Evolutionary conservation across 2,888 invertebrate genomes (phyloP), one percentile per base, ranked within the genome.

Genomic region (Aleiodes leptofemur): DNA sequence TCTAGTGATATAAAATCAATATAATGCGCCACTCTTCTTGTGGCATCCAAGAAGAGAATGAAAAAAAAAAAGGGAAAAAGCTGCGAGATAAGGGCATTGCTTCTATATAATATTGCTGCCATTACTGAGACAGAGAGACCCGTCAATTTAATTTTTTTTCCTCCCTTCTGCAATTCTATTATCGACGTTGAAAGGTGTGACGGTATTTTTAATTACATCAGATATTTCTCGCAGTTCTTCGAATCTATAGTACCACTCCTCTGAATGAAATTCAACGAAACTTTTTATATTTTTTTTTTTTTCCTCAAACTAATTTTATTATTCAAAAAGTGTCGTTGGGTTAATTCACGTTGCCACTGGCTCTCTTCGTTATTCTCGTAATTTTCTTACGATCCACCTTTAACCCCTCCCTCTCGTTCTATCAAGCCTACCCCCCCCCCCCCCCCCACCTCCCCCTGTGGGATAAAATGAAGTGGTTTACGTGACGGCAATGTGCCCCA

Each of bases 191-290:
- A 34, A 81, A 81, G 76, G 76, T 83, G 85, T 86, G 85, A 85
- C 81, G 84, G 84, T 82, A 85, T 86, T 85, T 86, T 85, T 85
- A 83, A 86, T 85, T 85, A 84, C 83, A 80, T 74, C 31, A 76
- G 79, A 82, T 29, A 16, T 50, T 57, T 69, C 23, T 5, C 16
- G 8, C n/a, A 11, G 57, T 38, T 48, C 48, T 13, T 16, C 23
- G 23, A 50, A 59, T 1, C 2, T 29, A 43, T 43, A 43, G 1
- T 43, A 7, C 0, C 43, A 43, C 43, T 43, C 43, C 7, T 11
- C 9, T 23, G 23, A 23, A 23, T 23, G 23, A 23, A 23, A 23
- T 23, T 23, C 23, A 23, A 23, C 23, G 23, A 23, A 23, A 23
- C 23, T 2, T 23, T 23, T 23, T 23, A 23, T 23, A 1, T 23